A percentile compares a stretch with the other conserved stretches of the same genome.
Conservation (phyloP, 2,888 invertebrate species). For the Agrotis segetum region DNA sequence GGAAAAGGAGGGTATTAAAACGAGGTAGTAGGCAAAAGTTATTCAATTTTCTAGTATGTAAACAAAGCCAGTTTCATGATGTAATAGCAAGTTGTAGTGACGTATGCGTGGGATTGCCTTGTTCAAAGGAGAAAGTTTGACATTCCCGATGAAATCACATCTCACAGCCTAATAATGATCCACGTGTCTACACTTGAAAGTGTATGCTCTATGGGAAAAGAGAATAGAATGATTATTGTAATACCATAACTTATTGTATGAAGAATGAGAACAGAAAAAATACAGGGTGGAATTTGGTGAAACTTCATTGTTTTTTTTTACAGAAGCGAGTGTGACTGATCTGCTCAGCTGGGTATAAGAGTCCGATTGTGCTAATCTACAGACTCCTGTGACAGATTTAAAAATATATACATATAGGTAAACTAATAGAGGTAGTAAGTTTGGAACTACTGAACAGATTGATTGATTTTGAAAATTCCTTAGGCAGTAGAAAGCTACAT, state of each 20-base stretch:
- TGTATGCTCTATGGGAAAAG: constrained; percentile 32
- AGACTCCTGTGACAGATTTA: neutral
- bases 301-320: neutral
- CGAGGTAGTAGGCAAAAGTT: constrained; percentile 20
- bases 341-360: neutral
- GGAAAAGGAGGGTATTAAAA: constrained; percentile 31
- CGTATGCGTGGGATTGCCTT: constrained; percentile 71
- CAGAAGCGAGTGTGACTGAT: no score
- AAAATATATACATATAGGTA: neutral
- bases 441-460: no score
- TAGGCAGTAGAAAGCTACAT: no score
- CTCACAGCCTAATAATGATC: constrained; percentile 57
- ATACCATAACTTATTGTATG: constrained; percentile 16
- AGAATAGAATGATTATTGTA: constrained; percentile 37
- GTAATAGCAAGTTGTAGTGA: constrained; percentile 61
- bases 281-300: constrained; percentile 1
- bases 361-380: neutral
- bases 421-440: no score
- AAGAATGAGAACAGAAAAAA: constrained; percentile 33
- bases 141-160: constrained; percentile 68
- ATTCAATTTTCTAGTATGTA: constrained; percentile 48
- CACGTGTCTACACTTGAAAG: constrained; percentile 43
- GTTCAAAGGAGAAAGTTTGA: constrained; percentile 76
- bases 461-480: no score
- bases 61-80: constrained; percentile 55